Conservation (phyloP, 2,113 vertebrate species). For the Psilopogon haemacephalus region DNA sequence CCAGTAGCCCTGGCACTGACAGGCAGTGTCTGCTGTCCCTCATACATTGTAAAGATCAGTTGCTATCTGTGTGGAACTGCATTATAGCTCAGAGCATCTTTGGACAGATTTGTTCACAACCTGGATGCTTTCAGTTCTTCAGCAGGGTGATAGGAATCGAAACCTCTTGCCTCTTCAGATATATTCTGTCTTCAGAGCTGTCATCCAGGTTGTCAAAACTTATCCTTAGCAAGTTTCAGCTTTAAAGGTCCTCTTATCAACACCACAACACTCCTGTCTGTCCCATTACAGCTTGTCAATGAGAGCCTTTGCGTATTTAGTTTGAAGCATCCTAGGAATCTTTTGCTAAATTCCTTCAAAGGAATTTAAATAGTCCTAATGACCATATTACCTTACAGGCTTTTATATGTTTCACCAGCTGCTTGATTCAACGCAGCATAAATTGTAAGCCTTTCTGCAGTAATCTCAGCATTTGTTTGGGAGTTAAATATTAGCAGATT, state of each 20-base stretch:
- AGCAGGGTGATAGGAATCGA: conserved; percentile 6
- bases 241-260: background rate
- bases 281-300: background rate
- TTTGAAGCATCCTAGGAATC: background rate
- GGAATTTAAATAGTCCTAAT: conserved; percentile 43
- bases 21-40: conserved; percentile 11
- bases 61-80: background rate
- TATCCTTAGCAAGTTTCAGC: background rate
- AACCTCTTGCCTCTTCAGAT: conserved; percentile 32
- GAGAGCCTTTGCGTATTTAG: background rate
- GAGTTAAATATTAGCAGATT: conserved; percentile 40
- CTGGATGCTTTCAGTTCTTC: background rate
- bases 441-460: conserved; percentile 3
- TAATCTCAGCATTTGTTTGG: conserved; percentile 41
- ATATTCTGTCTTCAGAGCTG: conserved; percentile 18
- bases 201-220: conserved; percentile 20
- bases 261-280: background rate
- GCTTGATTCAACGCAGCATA: background rate
- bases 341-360: conserved; percentile 23
- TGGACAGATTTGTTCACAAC: conserved; percentile 27
- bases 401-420: conserved; percentile 28
- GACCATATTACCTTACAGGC: conserved; percentile 37
- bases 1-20: background rate
- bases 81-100: conserved; percentile 7
- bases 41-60: background rate